Evolutionary conservation across 2,888 invertebrate genomes (phyloP).

Genomic region (Acrobasis suavella): DNA sequence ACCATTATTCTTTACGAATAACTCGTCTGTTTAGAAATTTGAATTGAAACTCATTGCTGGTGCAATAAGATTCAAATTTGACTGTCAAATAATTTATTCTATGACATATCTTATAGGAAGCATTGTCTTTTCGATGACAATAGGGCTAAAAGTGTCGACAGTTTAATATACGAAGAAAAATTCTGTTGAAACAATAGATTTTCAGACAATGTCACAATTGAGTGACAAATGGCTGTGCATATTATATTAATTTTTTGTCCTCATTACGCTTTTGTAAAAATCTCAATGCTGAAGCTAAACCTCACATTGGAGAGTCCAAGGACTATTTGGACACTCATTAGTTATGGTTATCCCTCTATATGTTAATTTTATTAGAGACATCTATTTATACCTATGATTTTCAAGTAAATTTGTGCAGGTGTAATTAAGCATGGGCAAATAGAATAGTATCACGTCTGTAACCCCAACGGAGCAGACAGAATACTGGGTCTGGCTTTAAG

Average conservation of each 20-base stretch:
- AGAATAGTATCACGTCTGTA: no score
- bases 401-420: no score
- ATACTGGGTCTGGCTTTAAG: no score
- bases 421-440: no score
- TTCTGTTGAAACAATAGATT: constrained; percentile 58
- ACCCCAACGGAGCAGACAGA: no score
- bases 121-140: constrained; percentile 68
- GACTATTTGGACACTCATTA: no score
- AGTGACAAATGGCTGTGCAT: constrained; percentile 65
- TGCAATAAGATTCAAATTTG: constrained; percentile 40
- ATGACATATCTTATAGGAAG: constrained; percentile 38
- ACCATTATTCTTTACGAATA: constrained; percentile 44
- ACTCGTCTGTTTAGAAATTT: constrained; percentile 32
- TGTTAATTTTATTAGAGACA: no score
- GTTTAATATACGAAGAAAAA: constrained; percentile 59
- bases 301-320: no score
- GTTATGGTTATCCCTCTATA: no score
- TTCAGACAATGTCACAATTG: constrained; percentile 57
- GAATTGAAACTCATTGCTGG: constrained; percentile 28
- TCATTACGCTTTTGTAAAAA: no score
- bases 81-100: constrained; percentile 32
- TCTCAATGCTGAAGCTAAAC: no score
- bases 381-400: no score
- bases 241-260: constrained; percentile 25
- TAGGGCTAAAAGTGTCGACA: constrained; percentile 66